These are phyloP conservation scores for Eutolmus rufibarbis DNA, from an alignment of 2,888 invertebrate genomes.

Conservation along the genomic window DNA sequence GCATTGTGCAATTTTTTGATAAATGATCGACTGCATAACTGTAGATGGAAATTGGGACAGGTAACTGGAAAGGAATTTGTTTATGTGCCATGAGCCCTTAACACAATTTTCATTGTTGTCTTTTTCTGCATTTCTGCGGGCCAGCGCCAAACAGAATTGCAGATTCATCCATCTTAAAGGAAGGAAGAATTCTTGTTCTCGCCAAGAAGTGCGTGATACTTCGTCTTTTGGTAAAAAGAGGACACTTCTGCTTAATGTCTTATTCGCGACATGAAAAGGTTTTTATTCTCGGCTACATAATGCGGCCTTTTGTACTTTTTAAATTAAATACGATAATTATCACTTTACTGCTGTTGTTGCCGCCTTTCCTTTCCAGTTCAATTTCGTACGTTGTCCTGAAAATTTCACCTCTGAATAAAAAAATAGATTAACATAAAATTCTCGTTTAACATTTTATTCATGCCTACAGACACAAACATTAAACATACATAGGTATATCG, in stretches of 20 bases:
- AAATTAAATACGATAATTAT: neutral
- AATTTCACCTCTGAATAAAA: neutral
- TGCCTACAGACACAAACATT: no score
- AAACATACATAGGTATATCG: neutral
- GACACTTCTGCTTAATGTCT: neutral
- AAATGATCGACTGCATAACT: constrained; percentile 63
- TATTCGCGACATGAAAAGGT: neutral
- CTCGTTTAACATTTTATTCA: neutral
- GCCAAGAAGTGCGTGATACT: neutral
- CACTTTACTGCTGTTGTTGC: neutral
- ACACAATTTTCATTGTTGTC: neutral
- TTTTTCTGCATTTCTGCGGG: neutral
- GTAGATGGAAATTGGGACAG: constrained; percentile 64
- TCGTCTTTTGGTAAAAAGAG: neutral
- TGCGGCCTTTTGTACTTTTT: neutral
- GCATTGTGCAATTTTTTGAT: constrained; percentile 63
- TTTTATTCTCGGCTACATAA: neutral
- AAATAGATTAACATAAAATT: neutral
- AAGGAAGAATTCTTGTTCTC: neutral
- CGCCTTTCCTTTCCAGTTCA: neutral
- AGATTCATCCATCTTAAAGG: neutral
- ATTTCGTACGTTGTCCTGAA: neutral
- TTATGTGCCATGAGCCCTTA: neutral
- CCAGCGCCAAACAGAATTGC: neutral
- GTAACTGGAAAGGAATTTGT: constrained; percentile 50